Percentiles rank a stretch among this genome's conserved stretches.
These are phyloP conservation scores for Macaria notata DNA, from an alignment of 2,888 invertebrate genomes.

Conservation along the genomic window DNA sequence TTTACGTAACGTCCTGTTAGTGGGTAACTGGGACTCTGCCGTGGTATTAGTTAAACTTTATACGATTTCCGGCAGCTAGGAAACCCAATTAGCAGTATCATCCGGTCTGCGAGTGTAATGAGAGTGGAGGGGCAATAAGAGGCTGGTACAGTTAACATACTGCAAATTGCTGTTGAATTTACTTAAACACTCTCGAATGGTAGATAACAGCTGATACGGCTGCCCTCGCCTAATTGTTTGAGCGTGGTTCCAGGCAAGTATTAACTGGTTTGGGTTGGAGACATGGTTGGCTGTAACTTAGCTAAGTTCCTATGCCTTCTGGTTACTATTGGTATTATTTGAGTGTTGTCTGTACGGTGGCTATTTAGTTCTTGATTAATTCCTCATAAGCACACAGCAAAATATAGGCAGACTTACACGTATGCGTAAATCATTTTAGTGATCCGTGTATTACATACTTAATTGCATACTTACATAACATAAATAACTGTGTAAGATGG, in stretches of 20 bases:
- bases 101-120: conserved; percentile 65
- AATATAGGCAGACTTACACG: too few species aligned
- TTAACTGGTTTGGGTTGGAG: conserved; percentile 6
- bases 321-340: too few species aligned
- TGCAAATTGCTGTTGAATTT: conserved; percentile 73
- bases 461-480: too few species aligned
- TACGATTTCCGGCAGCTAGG: conserved; percentile 71
- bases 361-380: too few species aligned
- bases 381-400: too few species aligned
- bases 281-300: neutral
- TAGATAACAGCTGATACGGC: conserved; percentile 47
- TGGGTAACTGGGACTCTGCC: conserved; percentile 44
- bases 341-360: too few species aligned
- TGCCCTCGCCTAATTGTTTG: conserved; percentile 25
- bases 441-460: too few species aligned
- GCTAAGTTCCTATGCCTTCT: too few species aligned
- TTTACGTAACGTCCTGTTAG: conserved; percentile 38
- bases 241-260: conserved; percentile 4
- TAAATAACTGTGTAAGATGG: too few species aligned
- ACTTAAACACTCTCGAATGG: conserved; percentile 57
- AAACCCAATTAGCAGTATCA: conserved; percentile 79
- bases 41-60: conserved; percentile 71
- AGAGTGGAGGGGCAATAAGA: conserved; percentile 63
- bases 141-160: conserved; percentile 66
- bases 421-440: too few species aligned